Conservation (phyloP, 2,113 vertebrate species). For the Trinectes maculatus region DNA sequence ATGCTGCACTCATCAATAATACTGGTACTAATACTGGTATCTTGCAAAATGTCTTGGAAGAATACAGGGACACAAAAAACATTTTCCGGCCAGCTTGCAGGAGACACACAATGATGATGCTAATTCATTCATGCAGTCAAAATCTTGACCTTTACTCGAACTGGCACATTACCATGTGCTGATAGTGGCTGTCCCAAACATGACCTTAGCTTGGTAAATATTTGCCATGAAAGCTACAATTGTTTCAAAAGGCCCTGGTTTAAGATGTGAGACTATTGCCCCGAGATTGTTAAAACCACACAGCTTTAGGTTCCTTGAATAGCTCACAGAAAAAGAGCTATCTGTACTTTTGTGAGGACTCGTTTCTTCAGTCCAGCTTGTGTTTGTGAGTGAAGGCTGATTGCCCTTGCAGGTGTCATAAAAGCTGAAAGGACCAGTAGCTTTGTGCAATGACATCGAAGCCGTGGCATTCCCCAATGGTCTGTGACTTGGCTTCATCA, state of each 20-base stretch:
- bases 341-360: constrained; percentile 50
- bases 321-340: constrained; percentile 29
- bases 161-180: constrained; percentile 58
- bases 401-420: constrained; percentile 72
- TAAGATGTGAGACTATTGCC: neutral
- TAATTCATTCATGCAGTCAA: constrained; percentile 59
- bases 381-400: constrained; percentile 62
- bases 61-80: constrained; percentile 8
- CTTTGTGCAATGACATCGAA: constrained; percentile 74
- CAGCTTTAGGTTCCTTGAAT: neutral
- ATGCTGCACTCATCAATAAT: constrained; percentile 15
- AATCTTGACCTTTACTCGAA: constrained; percentile 69
- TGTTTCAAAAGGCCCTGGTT: constrained; percentile 38
- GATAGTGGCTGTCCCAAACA: constrained; percentile 55
- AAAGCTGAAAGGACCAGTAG: constrained; percentile 73
- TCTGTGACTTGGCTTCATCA: constrained; percentile 78
- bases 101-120: constrained; percentile 27
- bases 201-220: constrained; percentile 57
- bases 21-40: neutral
- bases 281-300: neutral
- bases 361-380: constrained; percentile 63
- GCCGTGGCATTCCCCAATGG: constrained; percentile 69
- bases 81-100: constrained; percentile 44
- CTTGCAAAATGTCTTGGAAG: constrained; percentile 29
- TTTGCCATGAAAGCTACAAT: constrained; percentile 39